These are phyloP conservation scores for Oenanthe melanoleuca DNA, from an alignment of 2,113 vertebrate genomes.

Conservation along the genomic window DNA sequence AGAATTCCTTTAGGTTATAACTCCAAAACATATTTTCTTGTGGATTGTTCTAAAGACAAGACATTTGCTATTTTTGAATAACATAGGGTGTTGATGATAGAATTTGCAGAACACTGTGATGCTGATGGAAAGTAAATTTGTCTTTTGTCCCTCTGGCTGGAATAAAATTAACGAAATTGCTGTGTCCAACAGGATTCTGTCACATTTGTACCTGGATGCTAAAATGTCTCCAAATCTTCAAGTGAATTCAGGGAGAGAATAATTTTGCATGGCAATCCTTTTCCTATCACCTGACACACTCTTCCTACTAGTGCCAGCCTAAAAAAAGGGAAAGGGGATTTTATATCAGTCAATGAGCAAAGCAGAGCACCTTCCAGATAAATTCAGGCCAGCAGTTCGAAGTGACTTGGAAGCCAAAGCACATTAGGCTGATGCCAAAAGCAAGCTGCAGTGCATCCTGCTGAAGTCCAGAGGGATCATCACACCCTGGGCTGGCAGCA, in stretches of 20 bases:
- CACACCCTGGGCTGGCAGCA: neutral
- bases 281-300: neutral
- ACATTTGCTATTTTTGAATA: neutral
- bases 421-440: fast-evolving
- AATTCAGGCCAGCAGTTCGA: neutral
- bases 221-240: neutral
- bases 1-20: neutral
- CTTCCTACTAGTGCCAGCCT: neutral
- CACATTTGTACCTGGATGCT: neutral
- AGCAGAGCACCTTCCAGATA: neutral
- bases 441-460: neutral
- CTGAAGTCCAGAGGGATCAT: neutral
- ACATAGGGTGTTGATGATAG: neutral
- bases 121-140: neutral
- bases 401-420: neutral
- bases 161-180: neutral
- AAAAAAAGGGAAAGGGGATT: neutral
- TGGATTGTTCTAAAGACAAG: neutral
- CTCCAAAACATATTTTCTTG: neutral
- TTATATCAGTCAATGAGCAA: neutral
- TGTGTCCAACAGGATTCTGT: neutral
- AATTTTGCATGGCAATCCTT: neutral
- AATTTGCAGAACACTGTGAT: neutral
- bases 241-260: neutral
- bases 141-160: neutral